Percentiles rank a stretch among this genome's conserved stretches.
phyloP scores from a whole-genome alignment of 2,113 vertebrate species.

The rat (Rattus norvegicus) region DNA sequence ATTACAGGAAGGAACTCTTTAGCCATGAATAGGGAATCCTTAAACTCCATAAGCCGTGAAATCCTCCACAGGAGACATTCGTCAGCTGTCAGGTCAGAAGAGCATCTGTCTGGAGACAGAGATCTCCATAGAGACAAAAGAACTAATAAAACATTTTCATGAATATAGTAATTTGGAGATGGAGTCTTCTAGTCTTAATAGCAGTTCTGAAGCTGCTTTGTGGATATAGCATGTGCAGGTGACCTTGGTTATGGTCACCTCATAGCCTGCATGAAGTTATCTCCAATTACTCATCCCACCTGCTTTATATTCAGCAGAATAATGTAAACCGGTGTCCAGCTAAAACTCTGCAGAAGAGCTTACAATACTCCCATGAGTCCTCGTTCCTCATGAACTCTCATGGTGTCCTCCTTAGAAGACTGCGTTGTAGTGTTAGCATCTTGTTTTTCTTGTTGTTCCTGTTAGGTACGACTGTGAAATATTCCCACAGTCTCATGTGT shows the following conservation, averaged over 20 bases:
- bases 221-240: too few relatives aligned
- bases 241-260: background rate
- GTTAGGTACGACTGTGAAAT: background rate
- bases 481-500: background rate
- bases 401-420: background rate
- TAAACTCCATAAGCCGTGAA: background rate
- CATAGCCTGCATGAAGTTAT: background rate
- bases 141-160: background rate
- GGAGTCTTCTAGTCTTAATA: background rate
- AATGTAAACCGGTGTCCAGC: background rate
- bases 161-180: background rate
- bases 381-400: background rate
- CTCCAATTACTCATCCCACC: background rate
- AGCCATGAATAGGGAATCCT: background rate
- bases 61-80: background rate
- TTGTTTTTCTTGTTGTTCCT: background rate
- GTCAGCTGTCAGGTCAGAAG: background rate
- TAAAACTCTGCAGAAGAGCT: background rate
- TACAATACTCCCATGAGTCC: background rate
- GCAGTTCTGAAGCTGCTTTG: background rate
- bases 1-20: background rate
- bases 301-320: background rate
- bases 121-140: background rate
- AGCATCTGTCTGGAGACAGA: background rate
- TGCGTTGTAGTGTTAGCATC: background rate